Base-by-base conservation (phyloP, 1,140 invertebrate species). In the Mylabris phalerata region DNA sequence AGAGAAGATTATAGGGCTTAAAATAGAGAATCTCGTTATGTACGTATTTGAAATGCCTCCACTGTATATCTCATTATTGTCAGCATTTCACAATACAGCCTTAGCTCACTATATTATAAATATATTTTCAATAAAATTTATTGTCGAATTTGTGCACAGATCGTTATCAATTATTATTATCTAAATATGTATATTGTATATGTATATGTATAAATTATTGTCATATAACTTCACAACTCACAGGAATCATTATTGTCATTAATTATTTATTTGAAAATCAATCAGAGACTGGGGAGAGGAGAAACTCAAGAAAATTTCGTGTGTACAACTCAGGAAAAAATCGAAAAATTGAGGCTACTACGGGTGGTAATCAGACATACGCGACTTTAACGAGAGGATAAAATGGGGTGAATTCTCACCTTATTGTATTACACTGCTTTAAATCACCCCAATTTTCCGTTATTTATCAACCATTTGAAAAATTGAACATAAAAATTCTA, bases 31-130 rank as follows among this genome's bases (percentile, higher is more conserved):
- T 19, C 19, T 19, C 19, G 19, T 1, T 19, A 19, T 19, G 19
- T 19, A 19, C 19, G 19, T 19, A 19, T 19, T 19, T 19, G 19
- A 19, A 19, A 19, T 19, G 19, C 19, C 19, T 1, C 19, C 19
- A 19, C 19, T 19, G 19, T 19, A 54, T 46, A 44, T 46, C 44
- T 45, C 45, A 42, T 54, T 54, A 54, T 54, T 54, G 51, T 54
- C 51, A 54, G 51, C 51, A 45, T 32, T 32, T 32, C 32, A 32
- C 4, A 54, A 54, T 39, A 54, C 51, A 54, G 51, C 51, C 51
- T 54, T 54, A 54, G 51, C 51, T 54, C 51, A 54, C 51, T 54
- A 54, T 54, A 45, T 54, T 54, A 54, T 42, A 54, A 46, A 43
- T 52, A 52, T 51, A 19, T 19, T 19, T 19, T 51, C 40, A 52